These are phyloP conservation scores for Reticulitermes lucifugus DNA, from an alignment of 2,888 invertebrate species.

Conservation along the genomic window DNA sequence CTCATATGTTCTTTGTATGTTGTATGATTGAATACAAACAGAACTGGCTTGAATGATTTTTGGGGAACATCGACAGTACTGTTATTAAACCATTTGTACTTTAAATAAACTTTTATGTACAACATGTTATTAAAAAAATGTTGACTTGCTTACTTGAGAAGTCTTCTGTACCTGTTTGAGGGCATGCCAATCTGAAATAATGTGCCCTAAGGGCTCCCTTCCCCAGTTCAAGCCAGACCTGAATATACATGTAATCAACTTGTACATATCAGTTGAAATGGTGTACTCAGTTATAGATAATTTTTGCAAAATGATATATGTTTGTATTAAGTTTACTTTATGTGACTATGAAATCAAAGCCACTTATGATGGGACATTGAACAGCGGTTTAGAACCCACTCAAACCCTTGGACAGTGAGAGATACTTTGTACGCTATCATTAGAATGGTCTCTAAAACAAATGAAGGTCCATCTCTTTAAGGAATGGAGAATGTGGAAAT, in stretches of 20 bases:
- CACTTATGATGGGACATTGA: background rate
- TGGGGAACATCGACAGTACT: background rate
- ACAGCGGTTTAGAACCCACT: background rate
- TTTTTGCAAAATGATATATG: background rate
- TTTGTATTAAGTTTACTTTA: background rate
- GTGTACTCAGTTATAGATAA: background rate
- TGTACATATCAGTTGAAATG: constrained; percentile 20
- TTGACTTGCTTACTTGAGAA: background rate
- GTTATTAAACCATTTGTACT: too few species aligned
- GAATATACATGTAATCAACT: constrained; percentile 14
- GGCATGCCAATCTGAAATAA: background rate
- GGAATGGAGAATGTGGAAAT: too few species aligned
- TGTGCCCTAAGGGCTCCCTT: background rate
- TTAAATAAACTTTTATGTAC: background rate
- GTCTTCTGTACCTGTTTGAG: background rate
- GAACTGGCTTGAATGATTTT: constrained; percentile 4
- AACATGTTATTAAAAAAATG: background rate
- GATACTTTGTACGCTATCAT: background rate
- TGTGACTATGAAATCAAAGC: background rate
- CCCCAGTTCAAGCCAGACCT: constrained; percentile 7
- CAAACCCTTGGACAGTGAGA: background rate
- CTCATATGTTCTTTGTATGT: constrained; percentile 34
- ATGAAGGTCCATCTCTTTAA: background rate
- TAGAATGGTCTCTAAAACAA: background rate
- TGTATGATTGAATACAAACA: constrained; percentile 33